Evolutionary conservation across 2,888 invertebrate species (phyloP).

Genomic region (Matsumyia berberina): DNA sequence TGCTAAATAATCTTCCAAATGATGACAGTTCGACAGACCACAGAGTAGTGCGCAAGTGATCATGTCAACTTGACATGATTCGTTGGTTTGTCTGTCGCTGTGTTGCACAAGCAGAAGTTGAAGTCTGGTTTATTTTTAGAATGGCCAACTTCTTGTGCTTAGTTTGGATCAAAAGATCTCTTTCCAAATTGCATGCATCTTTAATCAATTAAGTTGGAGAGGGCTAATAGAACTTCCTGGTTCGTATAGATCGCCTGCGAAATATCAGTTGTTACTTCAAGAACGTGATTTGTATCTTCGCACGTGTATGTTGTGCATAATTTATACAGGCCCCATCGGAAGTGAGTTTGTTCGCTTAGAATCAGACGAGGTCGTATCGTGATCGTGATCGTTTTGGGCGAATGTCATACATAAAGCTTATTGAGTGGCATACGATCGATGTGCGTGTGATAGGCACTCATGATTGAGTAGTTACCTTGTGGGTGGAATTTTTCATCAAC

Average conservation of each 20-base stretch:
- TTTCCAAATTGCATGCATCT: constrained; percentile 33
- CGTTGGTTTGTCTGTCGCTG: constrained; percentile 39
- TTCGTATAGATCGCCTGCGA: constrained; percentile 44
- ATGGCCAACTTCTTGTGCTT: constrained; percentile 51
- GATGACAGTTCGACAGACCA: constrained; percentile 62
- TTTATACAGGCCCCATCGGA: constrained; percentile 22
- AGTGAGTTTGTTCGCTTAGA: constrained; percentile 38
- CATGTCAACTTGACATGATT: constrained; percentile 70
- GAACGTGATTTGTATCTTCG: constrained; percentile 6
- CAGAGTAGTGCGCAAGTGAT: constrained; percentile 52
- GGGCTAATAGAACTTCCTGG: constrained; percentile 59
- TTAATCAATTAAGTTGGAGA: constrained; percentile 67
- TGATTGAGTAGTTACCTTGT: constrained; percentile 32
- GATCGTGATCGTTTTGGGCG: background rate
- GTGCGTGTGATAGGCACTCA: constrained; percentile 6
- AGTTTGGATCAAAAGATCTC: constrained; percentile 45
- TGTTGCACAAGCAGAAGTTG: constrained; percentile 45
- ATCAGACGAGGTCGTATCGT: constrained; percentile 10
- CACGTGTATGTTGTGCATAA: background rate
- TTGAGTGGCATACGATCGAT: constrained; percentile 16
- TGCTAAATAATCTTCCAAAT: constrained; percentile 6
- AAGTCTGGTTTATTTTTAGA: constrained; percentile 40
- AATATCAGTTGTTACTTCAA: constrained; percentile 37
- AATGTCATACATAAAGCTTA: constrained; percentile 30
- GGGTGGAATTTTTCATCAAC: constrained; percentile 35